Base-by-base conservation (phyloP, 2,797 vertebrate species). In the Anableps anableps region DNA sequence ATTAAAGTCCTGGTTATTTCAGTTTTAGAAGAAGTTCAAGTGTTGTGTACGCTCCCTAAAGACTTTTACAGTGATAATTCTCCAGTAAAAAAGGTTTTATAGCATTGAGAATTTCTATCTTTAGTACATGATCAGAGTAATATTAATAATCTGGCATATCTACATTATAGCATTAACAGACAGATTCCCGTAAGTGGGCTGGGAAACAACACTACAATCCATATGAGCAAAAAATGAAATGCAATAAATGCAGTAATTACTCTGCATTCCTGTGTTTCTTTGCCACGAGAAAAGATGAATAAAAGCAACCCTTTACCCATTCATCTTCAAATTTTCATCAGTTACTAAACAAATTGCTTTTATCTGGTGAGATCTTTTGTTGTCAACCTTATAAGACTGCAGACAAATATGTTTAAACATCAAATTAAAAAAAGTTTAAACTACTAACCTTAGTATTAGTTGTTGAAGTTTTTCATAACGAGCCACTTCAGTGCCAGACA, bases 401-500 rank as follows among this genome's bases (percentile, higher is more conserved):
- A 73, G 6, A 70, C 0, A 29, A n/a, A 72, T 73, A 29, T 23
- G 9, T 17, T 14, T 55, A 7, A 73, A 75, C 0, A 76, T 48
- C 3, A 47, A 41, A 29, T 50, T 0, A 0, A 73, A 6, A 29
- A 66, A 82, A 73, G 4, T 1, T 38, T 26, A 75, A 89, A 75
- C 3, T 43, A 76, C 87, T 51, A 68, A 90, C 86, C 88, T 83
- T 53, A 2, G 62, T n/a, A 55, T 76, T n/a, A 43, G 31, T 16
- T 36, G 50, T 43, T 38, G 64, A 6, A 5, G 48, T 29, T 71
- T 84, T 76, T 73, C 53, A 80, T 41, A 66, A 48, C 6, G 72
- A 48, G 34, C 62, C 82, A 77, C 55, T 47, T 81, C 48, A 79
- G 16, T 62, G 66, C 23, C 80, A 77, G 41, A 74, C 3, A 31